Conservation (phyloP, 2,113 vertebrate species). For the Rhinoderma darwinii region DNA sequence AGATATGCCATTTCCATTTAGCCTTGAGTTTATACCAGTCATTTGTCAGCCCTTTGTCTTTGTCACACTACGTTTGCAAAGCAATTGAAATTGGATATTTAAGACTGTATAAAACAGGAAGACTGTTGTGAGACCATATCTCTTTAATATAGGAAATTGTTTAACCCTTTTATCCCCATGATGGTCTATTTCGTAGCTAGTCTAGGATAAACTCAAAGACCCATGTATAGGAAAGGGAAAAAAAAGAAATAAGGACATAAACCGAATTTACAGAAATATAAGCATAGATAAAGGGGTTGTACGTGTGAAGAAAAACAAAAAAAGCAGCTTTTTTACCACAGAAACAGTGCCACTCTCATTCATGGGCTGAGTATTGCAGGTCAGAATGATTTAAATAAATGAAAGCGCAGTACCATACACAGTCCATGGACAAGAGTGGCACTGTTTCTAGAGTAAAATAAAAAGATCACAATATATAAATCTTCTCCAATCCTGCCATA, state of each 20-base stretch:
- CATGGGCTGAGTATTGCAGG: too few species aligned
- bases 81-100: constrained; percentile 60
- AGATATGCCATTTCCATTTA: constrained; percentile 60
- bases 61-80: constrained; percentile 57
- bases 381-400: too few species aligned
- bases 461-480: too few species aligned
- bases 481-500: too few species aligned
- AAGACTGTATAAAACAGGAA: constrained; percentile 57
- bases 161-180: constrained; percentile 39
- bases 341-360: too few species aligned
- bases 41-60: constrained; percentile 60
- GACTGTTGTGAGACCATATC: constrained; percentile 49
- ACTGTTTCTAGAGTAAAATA: too few species aligned
- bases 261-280: not conserved
- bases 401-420: too few species aligned
- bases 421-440: too few species aligned
- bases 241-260: not conserved
- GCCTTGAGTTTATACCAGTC: constrained; percentile 58
- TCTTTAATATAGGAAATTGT: constrained; percentile 41
- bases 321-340: too few species aligned
- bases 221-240: not conserved
- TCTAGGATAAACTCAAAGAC: not conserved
- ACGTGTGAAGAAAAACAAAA: too few species aligned
- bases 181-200: constrained; percentile 3
- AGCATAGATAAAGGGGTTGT: not conserved